Evolutionary conservation across 1,140 invertebrate species (phyloP).

Genomic region (Colletes latitarsis): DNA sequence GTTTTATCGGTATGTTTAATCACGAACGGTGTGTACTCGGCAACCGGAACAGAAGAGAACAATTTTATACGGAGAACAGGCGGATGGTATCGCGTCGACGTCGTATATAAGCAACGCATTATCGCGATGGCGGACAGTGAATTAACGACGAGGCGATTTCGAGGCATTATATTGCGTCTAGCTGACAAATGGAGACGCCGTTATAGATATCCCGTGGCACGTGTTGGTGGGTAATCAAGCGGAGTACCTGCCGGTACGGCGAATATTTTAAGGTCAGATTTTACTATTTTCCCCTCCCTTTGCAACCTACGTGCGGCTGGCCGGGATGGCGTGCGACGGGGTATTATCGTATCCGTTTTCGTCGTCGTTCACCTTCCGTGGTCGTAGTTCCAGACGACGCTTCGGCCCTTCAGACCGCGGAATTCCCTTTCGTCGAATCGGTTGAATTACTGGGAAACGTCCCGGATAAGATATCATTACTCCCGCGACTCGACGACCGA

Average conservation of each 20-base stretch:
- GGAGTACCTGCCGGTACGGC: slow-evolving; percentile 68
- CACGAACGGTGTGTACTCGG: slow-evolving; percentile 17
- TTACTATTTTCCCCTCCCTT: slow-evolving; percentile 64
- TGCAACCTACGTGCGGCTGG: neutral
- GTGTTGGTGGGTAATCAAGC: slow-evolving; percentile 71
- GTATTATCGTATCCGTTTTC: slow-evolving; percentile 68
- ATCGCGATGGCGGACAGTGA: slow-evolving; percentile 56
- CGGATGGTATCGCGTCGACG: slow-evolving; percentile 39
- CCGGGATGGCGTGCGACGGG: slow-evolving; percentile 63
- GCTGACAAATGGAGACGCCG: slow-evolving; percentile 62
- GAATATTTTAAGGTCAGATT: slow-evolving; percentile 73
- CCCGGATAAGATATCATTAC: slow-evolving; percentile 1
- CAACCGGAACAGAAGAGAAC: slow-evolving; percentile 5
- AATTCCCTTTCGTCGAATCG: slow-evolving; percentile 41
- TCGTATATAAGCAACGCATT: slow-evolving; percentile 43
- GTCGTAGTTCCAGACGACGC: slow-evolving; percentile 17
- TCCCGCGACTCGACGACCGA: neutral
- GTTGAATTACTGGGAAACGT: slow-evolving; percentile 10
- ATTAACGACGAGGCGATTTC: slow-evolving; percentile 62
- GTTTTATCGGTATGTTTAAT: slow-evolving; percentile 23
- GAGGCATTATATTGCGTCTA: slow-evolving; percentile 58
- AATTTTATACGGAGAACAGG: neutral
- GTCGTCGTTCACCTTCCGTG: slow-evolving; percentile 55
- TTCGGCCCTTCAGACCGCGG: neutral
- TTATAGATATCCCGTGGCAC: slow-evolving; percentile 56